These are phyloP conservation scores for Paralvinella palmiformis DNA, from an alignment of 1,140 invertebrate genomes.

Conservation along the genomic window DNA sequence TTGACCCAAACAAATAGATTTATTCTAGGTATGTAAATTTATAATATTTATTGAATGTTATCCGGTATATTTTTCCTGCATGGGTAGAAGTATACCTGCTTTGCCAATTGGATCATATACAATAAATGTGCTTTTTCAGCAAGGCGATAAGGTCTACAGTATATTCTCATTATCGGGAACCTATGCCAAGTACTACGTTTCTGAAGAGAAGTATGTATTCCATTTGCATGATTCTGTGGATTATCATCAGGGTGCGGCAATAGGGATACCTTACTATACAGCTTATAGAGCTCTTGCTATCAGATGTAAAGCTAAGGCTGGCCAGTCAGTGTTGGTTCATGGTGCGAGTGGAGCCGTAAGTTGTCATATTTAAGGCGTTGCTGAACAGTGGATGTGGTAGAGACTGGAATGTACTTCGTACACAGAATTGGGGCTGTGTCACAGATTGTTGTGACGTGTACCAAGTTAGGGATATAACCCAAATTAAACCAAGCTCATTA, in stretches of 20 bases:
- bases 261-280: constrained; percentile 60
- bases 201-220: background rate
- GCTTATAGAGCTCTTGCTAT: constrained; percentile 54
- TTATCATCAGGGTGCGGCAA: constrained; percentile 55
- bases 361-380: constrained; percentile 5
- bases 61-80: no score
- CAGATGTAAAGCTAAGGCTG: constrained; percentile 48
- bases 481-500: background rate
- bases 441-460: background rate
- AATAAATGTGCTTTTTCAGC: no score
- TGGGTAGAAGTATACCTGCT: no score
- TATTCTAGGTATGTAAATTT: no score
- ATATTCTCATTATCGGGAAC: background rate
- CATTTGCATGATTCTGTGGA: constrained; percentile 24
- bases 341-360: constrained; percentile 60
- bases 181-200: background rate
- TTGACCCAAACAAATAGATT: no score
- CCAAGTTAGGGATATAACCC: background rate
- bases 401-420: no score
- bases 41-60: no score
- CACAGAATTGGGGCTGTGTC: background rate
- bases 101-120: no score
- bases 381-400: background rate
- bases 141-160: constrained; percentile 10
- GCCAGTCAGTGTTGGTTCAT: constrained; percentile 57